phyloP scores from a whole-genome alignment of 2,113 vertebrate species.

The Megaleporinus macrocephalus region DNA sequence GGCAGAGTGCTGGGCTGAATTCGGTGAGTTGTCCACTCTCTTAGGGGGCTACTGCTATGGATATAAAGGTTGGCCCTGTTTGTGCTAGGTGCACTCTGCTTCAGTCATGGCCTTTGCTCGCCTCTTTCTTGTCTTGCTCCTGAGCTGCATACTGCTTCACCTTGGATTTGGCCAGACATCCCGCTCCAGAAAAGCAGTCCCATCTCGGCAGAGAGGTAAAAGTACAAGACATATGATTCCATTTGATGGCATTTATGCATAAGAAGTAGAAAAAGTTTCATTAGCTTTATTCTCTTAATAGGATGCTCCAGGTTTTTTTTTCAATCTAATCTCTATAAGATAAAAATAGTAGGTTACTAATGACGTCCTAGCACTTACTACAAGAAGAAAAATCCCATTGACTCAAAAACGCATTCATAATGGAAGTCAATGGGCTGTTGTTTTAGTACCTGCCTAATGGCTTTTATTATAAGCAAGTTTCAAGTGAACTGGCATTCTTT shows the following conservation, averaged over 20 bases:
- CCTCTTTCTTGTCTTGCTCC: constrained; percentile 65
- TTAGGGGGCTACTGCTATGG: constrained; percentile 56
- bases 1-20: constrained; percentile 66
- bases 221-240: neutral
- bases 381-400: no score
- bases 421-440: no score
- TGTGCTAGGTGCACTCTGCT: constrained; percentile 48
- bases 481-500: no score
- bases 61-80: constrained; percentile 60
- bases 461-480: no score
- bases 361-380: no score
- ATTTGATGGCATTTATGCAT: neutral
- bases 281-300: neutral
- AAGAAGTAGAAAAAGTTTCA: neutral
- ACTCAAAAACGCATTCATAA: no score
- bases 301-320: no score
- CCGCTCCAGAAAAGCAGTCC: constrained; percentile 70
- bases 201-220: constrained; percentile 68
- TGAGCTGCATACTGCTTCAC: constrained; percentile 68
- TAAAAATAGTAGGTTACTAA: no score
- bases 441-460: no score
- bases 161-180: constrained; percentile 62
- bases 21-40: constrained; percentile 55
- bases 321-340: no score
- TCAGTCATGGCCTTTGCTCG: constrained; percentile 69